A percentile compares a stretch with the other conserved stretches of the same genome.
Evolutionary conservation across 2,888 invertebrate genomes (phyloP).

Genomic region (Argynnis bischoffii): DNA sequence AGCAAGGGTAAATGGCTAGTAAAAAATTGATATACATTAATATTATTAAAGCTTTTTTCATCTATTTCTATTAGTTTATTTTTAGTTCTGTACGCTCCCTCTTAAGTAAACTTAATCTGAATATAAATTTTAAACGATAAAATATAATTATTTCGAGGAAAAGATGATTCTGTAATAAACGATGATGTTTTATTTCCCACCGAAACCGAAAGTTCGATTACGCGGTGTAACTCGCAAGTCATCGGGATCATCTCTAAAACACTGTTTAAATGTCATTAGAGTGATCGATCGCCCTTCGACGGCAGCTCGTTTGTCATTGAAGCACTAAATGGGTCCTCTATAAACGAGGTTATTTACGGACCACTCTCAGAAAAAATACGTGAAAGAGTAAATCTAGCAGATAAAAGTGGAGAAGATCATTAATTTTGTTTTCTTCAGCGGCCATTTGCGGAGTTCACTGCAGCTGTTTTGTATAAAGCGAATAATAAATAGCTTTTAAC

Average conservation of each 20-base stretch:
- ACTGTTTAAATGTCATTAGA: constrained; percentile 70
- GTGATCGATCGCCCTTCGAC: constrained; percentile 67
- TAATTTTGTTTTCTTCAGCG: constrained; percentile 58
- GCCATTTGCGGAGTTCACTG: constrained; percentile 43
- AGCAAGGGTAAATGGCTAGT: too few relatives aligned
- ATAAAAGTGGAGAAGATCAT: constrained; percentile 68
- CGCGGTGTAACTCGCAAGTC: constrained; percentile 48
- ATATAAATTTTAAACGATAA: background rate
- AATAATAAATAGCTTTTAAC: constrained; percentile 41
- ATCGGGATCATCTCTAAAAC: constrained; percentile 55
- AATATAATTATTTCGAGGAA: background rate
- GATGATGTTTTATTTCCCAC: constrained; percentile 32
- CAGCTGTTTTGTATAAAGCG: constrained; percentile 42
- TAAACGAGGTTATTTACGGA: constrained; percentile 69
- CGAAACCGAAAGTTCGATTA: constrained; percentile 31
- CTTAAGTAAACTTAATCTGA: too few relatives aligned
- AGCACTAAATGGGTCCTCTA: constrained; percentile 70
- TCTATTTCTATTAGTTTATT: too few relatives aligned
- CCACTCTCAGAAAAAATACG: constrained; percentile 62
- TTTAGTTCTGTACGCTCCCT: too few relatives aligned
- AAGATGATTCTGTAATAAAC: constrained; percentile 23
- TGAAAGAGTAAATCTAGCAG: constrained; percentile 63
- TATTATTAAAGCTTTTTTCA: too few relatives aligned
- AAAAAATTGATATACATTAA: too few relatives aligned
- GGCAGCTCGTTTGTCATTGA: constrained; percentile 72